These are phyloP conservation scores for Greenwoodochromis staneri DNA, from an alignment of 2,113 vertebrate genomes.

Conservation along the genomic window DNA sequence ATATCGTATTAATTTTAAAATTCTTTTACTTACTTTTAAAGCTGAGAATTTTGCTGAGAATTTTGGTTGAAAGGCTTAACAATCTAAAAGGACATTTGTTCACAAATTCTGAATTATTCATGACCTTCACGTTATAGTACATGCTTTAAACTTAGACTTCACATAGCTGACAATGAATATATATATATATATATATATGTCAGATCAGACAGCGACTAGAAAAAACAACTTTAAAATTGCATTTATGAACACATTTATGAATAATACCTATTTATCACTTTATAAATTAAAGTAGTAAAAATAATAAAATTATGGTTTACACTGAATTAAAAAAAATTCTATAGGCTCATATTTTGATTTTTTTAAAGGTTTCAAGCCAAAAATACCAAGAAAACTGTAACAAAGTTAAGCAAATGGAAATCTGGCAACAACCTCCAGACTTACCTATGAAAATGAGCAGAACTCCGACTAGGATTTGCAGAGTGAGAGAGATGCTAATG, in stretches of 20 bases:
- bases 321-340: background rate
- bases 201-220: background rate
- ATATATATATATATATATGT: background rate
- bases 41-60: background rate
- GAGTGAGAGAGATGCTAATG: slow-evolving; percentile 83
- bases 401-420: background rate
- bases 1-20: background rate
- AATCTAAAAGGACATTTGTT: background rate
- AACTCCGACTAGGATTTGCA: slow-evolving; percentile 86
- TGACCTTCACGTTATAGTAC: background rate
- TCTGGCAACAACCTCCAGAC: background rate
- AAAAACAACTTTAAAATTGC: background rate
- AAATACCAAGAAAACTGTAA: background rate
- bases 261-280: background rate
- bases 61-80: background rate
- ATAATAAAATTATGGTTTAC: background rate
- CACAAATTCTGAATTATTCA: background rate
- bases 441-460: slow-evolving; percentile 94
- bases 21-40: background rate
- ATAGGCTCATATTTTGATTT: background rate
- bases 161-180: background rate
- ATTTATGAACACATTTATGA: background rate
- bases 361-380: background rate
- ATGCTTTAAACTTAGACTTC: background rate
- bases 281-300: background rate